Evolutionary conservation across 2,888 invertebrate genomes (phyloP).

Genomic region (Cryptus viduatorius): DNA sequence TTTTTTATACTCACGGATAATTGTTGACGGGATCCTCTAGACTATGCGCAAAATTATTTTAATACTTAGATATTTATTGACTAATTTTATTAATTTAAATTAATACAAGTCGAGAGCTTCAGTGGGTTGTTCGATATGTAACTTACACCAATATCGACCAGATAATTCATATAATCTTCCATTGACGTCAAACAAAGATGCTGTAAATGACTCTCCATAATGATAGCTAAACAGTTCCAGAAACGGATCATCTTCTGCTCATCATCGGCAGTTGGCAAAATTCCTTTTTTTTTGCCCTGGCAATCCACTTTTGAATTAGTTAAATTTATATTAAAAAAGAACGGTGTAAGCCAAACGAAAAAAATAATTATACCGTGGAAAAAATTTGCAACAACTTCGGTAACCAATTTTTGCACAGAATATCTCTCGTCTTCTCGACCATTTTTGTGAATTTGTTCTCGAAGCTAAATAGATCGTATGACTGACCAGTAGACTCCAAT

Average conservation of each 20-base stretch:
- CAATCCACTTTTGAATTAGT: constrained; percentile 58
- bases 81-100: constrained; percentile 8
- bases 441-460: constrained; percentile 86
- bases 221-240: constrained; percentile 93
- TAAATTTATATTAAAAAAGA: constrained; percentile 19
- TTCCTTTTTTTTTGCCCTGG: constrained; percentile 89
- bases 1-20: constrained; percentile 64
- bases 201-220: constrained; percentile 96
- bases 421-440: constrained; percentile 89
- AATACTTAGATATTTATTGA: background rate
- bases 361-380: constrained; percentile 85
- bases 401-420: constrained; percentile 89
- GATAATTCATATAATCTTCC: constrained; percentile 91
- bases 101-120: background rate
- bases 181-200: constrained; percentile 92
- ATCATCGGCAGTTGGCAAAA: constrained; percentile 89
- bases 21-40: constrained; percentile 69
- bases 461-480: constrained; percentile 90
- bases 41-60: constrained; percentile 64
- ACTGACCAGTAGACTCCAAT: constrained; percentile 87
- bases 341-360: background rate
- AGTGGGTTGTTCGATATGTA: background rate
- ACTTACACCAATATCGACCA: constrained; percentile 91
- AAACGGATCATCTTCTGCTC: constrained; percentile 90
- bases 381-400: constrained; percentile 89